phyloP scores from a whole-genome alignment of 2,888 invertebrate species.

The Spodoptera exigua region DNA sequence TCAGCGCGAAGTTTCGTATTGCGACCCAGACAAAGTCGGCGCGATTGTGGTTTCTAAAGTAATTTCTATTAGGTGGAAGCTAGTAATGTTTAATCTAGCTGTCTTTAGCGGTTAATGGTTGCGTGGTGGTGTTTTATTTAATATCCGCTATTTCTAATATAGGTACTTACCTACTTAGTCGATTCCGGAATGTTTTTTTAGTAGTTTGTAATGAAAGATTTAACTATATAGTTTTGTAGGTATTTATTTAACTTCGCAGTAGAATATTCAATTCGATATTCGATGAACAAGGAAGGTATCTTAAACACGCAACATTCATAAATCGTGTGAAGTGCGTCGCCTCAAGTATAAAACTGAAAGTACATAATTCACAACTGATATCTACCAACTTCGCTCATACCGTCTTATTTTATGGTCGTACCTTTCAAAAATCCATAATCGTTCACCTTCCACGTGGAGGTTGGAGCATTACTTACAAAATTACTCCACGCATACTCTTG shows the following conservation, averaged over 20 bases:
- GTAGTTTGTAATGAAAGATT: no score
- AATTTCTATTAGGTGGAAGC: constrained; percentile 56
- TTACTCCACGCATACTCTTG: constrained; percentile 70
- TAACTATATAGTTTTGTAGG: no score
- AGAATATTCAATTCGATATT: no score
- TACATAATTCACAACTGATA: background rate
- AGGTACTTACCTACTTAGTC: no score
- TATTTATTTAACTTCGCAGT: no score
- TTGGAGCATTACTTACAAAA: constrained; percentile 72
- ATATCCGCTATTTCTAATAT: background rate
- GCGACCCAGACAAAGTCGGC: constrained; percentile 48
- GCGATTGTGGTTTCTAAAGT: constrained; percentile 51
- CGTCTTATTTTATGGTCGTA: constrained; percentile 1
- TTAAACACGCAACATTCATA: no score
- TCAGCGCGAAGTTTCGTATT: constrained; percentile 60
- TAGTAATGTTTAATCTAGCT: constrained; percentile 54
- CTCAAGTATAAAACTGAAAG: no score
- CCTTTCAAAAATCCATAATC: constrained; percentile 26
- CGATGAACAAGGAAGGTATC: no score
- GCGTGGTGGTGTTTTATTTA: constrained; percentile 5
- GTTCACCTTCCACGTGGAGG: constrained; percentile 51
- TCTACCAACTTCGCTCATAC: background rate
- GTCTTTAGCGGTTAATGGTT: constrained; percentile 23
- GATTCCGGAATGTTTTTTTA: no score
- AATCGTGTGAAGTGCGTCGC: no score